Base-by-base conservation (phyloP, 2,113 vertebrate species). In the Gnathonemus longibarbis region DNA sequence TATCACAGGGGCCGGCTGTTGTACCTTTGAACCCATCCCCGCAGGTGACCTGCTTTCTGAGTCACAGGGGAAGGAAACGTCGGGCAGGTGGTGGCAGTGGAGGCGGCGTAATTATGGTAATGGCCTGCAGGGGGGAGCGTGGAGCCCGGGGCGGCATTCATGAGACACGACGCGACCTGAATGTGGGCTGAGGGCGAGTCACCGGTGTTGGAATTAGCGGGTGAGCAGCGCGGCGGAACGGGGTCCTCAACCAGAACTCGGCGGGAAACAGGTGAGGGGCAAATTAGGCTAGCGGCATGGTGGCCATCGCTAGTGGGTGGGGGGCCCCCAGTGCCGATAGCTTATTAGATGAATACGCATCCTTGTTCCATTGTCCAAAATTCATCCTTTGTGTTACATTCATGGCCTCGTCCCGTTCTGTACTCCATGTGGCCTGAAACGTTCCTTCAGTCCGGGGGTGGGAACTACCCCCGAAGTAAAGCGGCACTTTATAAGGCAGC, bases 151-250 rank as follows among this genome's bases (percentile, higher is more conserved):
- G 8, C 31, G 7, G 48, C 52, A 24, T 74, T 31, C 49, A 31
- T 45, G 17, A 88, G 91, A 92, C 93, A 92, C 91, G 92, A 94
- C 42, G 90, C 91, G 89, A 91, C 93, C 91, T 93, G 94, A 39
- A 87, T 4, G 15, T 87, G 91, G 91, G 91, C 91, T 87, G 52
- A 89, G 15, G 91, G 89, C 45, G 46, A 48, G 39, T 92, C 74
- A 83, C 45, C 56, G 5, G 31, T 3, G 56, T 48, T 53, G 80
- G 56, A 70, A 85, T 90, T 90, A 91, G 50, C 92, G 91, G 74
- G 85, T 92, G 92, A 80, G 89, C 19, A 50, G 39, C 7, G 3
- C 1, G 3, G 85, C 50, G 48, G 74, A 94, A 94, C 91, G 90
- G 88, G 31, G n/a, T 87, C 91, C 90, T 94, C 92, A 93, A 92